Evolutionary conservation across 2,888 invertebrate species (phyloP), one percentile per base, ranked within the genome.

Genomic region (Pyrocoelia pectoralis): DNA sequence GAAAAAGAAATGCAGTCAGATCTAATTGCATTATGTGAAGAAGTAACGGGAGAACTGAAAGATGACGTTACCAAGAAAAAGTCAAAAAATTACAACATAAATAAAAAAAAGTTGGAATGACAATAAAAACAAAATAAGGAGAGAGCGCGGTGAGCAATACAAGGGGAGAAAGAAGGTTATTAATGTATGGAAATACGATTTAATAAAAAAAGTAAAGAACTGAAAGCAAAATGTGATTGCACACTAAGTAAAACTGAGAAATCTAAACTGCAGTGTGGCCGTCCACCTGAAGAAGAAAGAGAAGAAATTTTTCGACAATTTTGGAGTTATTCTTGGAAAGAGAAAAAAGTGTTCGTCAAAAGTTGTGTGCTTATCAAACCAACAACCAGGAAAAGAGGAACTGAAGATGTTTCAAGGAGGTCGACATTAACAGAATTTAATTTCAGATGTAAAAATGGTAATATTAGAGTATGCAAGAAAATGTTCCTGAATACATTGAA

Each of bases 161-260:
- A 38, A 38, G 3, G 12, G 38, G 5, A 38, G 10, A 38, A 38
- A 38, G 38, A 38, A 38, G 38, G 38, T 38, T 38, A 38, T 2
- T 38, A 38, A 38, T 9, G 12, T 38, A 38, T 38, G 38, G 38
- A 38, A 24, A 24, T 24, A 24, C 24, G 24, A 24, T 24, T 24
- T 24, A 24, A 24, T 24, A 24, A 24, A 24, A 24, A 24, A 24
- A 24, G 24, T 24, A 24, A 24, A 8, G 24, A 24, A 12, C 12
- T 38, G 38, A 38, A 38, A 38, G 38, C 38, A 38, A 38, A 38
- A 38, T 38, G 38, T n/a, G n/a, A n/a, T n/a, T n/a, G n/a, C n/a
- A n/a, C n/a, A n/a, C n/a, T n/a, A n/a, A n/a, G n/a, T n/a, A n/a
- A n/a, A n/a, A n/a, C n/a, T n/a, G n/a, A n/a, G n/a, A n/a, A n/a